phyloP scores from a whole-genome alignment of 2,797 vertebrate genomes.

The Thaleichthys pacificus region DNA sequence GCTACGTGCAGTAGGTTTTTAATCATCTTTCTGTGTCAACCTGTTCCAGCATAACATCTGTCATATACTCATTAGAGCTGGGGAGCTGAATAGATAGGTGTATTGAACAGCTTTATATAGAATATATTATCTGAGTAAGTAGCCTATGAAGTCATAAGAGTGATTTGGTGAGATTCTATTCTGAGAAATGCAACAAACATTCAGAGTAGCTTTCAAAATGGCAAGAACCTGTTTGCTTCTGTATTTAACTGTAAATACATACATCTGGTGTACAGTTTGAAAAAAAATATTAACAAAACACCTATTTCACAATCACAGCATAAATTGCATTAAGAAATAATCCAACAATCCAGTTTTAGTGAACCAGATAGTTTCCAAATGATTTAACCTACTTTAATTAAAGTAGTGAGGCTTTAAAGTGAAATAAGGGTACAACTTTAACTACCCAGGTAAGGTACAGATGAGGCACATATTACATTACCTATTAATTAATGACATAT shows the following conservation, averaged over 20 bases:
- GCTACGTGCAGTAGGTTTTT: conserved; percentile 33
- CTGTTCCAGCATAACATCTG: conserved; percentile 38
- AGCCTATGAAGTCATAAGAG: conserved; percentile 19
- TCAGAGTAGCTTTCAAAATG: no score
- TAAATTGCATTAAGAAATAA: no score
- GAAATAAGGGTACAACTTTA: conserved; percentile 50
- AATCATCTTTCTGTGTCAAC: conserved; percentile 45
- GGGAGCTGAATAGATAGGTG: conserved; percentile 28
- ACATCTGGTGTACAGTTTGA: no score
- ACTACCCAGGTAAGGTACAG: conserved; percentile 53
- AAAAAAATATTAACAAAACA: no score
- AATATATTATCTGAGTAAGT: conserved; percentile 25
- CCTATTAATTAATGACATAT: conserved; percentile 39
- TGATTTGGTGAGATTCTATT: not conserved
- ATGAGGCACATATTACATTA: conserved; percentile 62
- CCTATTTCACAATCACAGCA: no score
- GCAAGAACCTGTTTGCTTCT: no score
- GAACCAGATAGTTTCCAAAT: not conserved
- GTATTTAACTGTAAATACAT: no score
- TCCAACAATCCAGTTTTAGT: no score
- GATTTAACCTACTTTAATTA: conserved; percentile 10
- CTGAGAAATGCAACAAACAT: not conserved
- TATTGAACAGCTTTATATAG: conserved; percentile 8
- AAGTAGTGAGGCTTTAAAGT: conserved; percentile 26
- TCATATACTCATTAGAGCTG: conserved; percentile 44